Base-by-base conservation (phyloP, 2,113 vertebrate species). In the Apteryx owenii region DNA sequence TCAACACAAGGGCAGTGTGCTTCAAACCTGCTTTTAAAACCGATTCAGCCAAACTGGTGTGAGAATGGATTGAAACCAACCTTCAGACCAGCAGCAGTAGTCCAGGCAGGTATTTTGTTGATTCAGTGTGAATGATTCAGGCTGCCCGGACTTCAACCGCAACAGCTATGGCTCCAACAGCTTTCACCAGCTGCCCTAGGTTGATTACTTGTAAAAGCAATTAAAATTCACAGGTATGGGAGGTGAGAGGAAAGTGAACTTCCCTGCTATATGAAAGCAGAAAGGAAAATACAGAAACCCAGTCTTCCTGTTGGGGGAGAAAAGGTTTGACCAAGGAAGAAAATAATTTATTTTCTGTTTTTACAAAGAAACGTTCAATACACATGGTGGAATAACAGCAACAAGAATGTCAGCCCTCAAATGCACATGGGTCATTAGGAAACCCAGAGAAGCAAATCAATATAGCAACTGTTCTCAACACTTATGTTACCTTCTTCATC, bases 191-290 rank as follows among this genome's bases (percentile, higher is more conserved):
- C 46, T 73, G 17, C 40, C 42, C 58, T 68, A 25, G 28, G 60
- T 17, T 17, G 25, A 25, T 64, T 31, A 22, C 31, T 71, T 66
- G 26, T 68, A 71, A 88, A 88, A 81, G 56, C 44, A 50, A 13
- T 54, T 76, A 5, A 8, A 61, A 70, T 31, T 54, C 28, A 68
- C 28, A 54, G 18, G n/a, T 51, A 68, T 36, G 50, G 36, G 54
- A 54, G 72, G 28, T 1, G 4, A 51, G 9, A 56, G 1, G 1
- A 65, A 89, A 85, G 85, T 4, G 0, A 90, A 58, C 17, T 42
- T 76, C 23, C 51, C 58, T 48, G 4, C 0, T 2, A 7, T 23
- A 14, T 26, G 53, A 48, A 65, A 44, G 23, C 28, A 51, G 7
- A 6, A 51, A 72, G 12, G 53, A 17, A 71, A 66, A n/a, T 19